Base-by-base conservation (phyloP, 2,888 invertebrate genomes). In the Chaetoderma sp. region DNA sequence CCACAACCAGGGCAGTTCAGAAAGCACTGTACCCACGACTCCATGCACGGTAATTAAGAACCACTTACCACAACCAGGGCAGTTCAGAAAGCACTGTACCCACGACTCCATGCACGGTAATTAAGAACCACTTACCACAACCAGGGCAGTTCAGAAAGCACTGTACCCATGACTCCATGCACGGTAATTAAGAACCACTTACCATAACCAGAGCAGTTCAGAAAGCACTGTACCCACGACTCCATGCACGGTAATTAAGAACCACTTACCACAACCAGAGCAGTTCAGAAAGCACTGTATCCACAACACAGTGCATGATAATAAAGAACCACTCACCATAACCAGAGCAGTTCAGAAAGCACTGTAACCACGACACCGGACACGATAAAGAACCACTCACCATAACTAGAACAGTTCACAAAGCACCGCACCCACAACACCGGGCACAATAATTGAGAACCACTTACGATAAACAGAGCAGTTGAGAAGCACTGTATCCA, bases 1-100 rank as follows among this genome's bases (percentile, higher is more conserved):
- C 94, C 95, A 95, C 49, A 97, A 89, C 96, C 96, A 97, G 52
- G 97, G 88, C 32, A 94, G 92, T 88, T 98, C 96, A 0, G 95
- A 93, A 49, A 98, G 88, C 60, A 97, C 93, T 23, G 96, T 96
- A 59, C 96, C 96, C 69, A 97, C 89, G 21, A 96, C 88, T 39
- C 95, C 96, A 87, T 96, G 96, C 50, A 95, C 88, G 68, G 95
- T 88, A 68, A 95, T 88, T 83, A 92, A 90, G 60, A 92, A 89
- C 90, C 94, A 93, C 84, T 95, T 87, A 94, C 94, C 95, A 95
- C 49, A 97, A 89, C 96, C 96, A 97, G 52, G 97, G 88, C 32
- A 94, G 92, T 88, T 98, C 96, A 0, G 95, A 93, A 49, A 98
- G 88, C 60, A 97, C 93, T 23, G 96, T 96, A 59, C 96, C 96